Evolutionary conservation across 1,140 invertebrate genomes (phyloP), one percentile per base, ranked within the genome.

Genomic region (Thrips palmi): DNA sequence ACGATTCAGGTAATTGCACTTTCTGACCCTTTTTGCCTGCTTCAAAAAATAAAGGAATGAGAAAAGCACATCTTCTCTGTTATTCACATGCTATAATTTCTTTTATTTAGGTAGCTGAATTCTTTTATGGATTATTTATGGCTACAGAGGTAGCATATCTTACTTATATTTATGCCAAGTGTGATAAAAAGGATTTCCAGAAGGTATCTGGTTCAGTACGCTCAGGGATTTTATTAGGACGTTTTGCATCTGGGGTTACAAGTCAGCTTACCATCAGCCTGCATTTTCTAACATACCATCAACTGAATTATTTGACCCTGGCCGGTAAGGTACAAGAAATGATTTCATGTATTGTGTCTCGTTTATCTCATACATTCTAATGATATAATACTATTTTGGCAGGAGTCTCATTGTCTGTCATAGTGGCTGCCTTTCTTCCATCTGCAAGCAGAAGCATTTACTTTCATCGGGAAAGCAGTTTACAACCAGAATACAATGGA

Each of bases 111-210:
- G 46, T 63, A 12, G 29, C 59, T 15, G 58, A 67, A 53, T 54
- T 58, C 17, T 65, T 77, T 40, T 89, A 83, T 58, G 87, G 86
- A 2, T 61, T 84, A 8, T 84, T 81, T 48, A 72, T 83, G 52
- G 83, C 87, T 0, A 74, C 83, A 6, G 87, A 93, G 60, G 76
- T 93, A 1, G 86, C 86, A 0, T 93, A 92, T 57, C 83, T 76
- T 45, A 88, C 86, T 0, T 94, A 93, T 49, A 86, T 92, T 43
- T 94, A 92, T 62, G 83, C 86, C 8, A 84, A 88, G 65, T 85
- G 92, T 32, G 67, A 74, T 40, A 69, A 64, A 46, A 57, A 68
- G 17, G 68, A 75, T 49, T 89, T 83, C 52, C 74, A 85, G 47
- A 63, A 68, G 43, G 80, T 85, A 2, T 80, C 85, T 1, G 72